A percentile compares a stretch with the other conserved stretches of the same genome.
Evolutionary conservation across 2,797 vertebrate species (phyloP).

Genomic region (Sarcophilus harrisii): DNA sequence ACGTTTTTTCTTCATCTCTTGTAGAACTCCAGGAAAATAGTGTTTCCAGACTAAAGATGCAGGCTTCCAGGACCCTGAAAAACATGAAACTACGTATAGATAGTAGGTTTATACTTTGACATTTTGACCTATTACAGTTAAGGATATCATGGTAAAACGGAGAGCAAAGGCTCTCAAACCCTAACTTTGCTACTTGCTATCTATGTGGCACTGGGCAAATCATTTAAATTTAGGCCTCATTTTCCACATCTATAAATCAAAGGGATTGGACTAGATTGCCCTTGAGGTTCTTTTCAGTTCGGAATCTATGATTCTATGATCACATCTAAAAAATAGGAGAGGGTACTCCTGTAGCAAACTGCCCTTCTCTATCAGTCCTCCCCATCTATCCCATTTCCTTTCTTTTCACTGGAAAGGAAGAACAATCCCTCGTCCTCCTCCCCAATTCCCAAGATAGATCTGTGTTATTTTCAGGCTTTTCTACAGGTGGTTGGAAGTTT

Average conservation of each 20-base stretch:
- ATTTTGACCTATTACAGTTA: background rate
- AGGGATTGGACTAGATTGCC: background rate
- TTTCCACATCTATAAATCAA: background rate
- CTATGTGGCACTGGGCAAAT: background rate
- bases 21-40: background rate
- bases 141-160: background rate
- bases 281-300: background rate
- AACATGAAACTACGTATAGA: background rate
- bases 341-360: background rate
- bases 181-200: background rate
- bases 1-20: background rate
- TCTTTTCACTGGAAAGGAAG: background rate
- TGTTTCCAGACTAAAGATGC: background rate
- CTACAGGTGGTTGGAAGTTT: constrained; percentile 81
- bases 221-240: background rate
- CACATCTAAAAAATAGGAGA: background rate
- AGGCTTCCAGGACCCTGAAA: background rate
- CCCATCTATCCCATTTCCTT: background rate
- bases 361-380: background rate
- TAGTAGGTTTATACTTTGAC: background rate
- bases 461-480: background rate
- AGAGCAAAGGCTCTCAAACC: background rate
- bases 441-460: background rate
- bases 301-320: background rate
- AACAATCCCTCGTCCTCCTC: background rate